Evolutionary conservation across 2,113 vertebrate genomes (phyloP).

Genomic region (Caretta caretta): DNA sequence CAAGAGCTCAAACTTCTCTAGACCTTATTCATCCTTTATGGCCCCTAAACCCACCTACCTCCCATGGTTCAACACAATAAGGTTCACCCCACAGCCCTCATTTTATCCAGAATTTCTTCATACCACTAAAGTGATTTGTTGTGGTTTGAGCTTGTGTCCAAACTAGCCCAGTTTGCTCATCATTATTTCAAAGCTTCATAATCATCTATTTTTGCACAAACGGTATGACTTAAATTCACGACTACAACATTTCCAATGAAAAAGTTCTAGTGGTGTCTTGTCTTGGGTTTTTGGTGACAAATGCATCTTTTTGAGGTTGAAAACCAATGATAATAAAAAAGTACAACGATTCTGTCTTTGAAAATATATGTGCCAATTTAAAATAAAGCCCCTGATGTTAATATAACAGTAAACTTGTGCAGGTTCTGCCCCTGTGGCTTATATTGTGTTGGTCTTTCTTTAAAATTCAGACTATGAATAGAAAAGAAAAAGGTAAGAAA

Average conservation of each 20-base stretch:
- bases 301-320: neutral
- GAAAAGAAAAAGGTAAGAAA: neutral
- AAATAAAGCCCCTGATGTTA: neutral
- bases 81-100: neutral
- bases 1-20: neutral
- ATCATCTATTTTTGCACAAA: neutral
- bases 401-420: neutral
- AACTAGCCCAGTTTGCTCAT: neutral
- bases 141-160: neutral
- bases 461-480: neutral
- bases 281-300: neutral
- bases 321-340: neutral
- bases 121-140: neutral
- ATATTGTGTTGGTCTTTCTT: neutral
- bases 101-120: neutral
- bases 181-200: neutral
- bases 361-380: neutral
- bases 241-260: neutral
- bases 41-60: neutral
- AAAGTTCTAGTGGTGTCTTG: neutral
- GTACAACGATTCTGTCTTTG: neutral
- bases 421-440: neutral
- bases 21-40: neutral
- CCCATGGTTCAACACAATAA: fast-evolving
- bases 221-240: neutral